Base-by-base conservation (phyloP, 2,888 invertebrate species). In the Aleiodes alternator region DNA sequence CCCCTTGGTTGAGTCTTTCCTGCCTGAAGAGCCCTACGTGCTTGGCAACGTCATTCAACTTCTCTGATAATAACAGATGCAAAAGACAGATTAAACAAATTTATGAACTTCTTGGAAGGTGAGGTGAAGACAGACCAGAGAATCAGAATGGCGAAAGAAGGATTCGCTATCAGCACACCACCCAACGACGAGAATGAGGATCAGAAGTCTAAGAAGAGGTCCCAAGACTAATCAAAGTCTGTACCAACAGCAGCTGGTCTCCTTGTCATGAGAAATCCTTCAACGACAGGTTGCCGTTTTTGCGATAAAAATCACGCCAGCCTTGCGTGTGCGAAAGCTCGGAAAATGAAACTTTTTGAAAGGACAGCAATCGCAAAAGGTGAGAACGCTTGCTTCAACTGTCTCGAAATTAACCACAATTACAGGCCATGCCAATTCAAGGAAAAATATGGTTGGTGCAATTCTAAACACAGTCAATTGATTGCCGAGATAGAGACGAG, bases 21-120 rank as follows among this genome's bases (percentile, higher is more conserved):
- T 56, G 16, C 56, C 56, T 16, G 82, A 84, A 14, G 83, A 84
- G 29, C 61, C 12, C 79, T 83, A 34, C 79, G 84, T 29, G 85
- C 85, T 61, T 81, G 83, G 16, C 83, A 85, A 73, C 80, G 72
- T 51, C 38, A 70, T 38, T 43, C 23, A 12, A 57, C 29, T 3
- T 38, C 72, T 7, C 50, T 51, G 1, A 16, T 38, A 5, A 48
- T 57, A 23, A 66, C 56, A 23, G 56, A 48, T 11, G 66, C 70
- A 5, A 74, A 74, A 71, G 76, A 76, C 11, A 64, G 73, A 34
- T 73, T 76, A 43, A 55, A 64, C 1, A 70, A 74, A 56, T 57
- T 76, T 1, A 76, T 76, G 43, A 11, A 48, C 16, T 73, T 76
- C 48, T 8, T 78, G 11, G 64, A 73, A 66, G 66, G 53, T 11